These are phyloP conservation scores for Leptopilina clavipes DNA, from an alignment of 1,140 invertebrate species.

Conservation along the genomic window DNA sequence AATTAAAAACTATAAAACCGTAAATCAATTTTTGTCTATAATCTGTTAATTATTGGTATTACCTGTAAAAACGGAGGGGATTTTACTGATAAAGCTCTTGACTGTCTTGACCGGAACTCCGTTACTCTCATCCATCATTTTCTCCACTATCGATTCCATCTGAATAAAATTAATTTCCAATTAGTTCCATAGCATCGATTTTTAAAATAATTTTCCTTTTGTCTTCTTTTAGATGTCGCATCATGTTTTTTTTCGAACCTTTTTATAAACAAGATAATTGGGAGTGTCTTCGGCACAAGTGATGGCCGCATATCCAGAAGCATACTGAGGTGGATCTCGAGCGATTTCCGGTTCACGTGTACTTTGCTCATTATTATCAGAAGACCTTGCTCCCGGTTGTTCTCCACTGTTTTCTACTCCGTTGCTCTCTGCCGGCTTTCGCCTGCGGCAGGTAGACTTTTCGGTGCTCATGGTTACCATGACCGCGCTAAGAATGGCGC, in stretches of 20 bases:
- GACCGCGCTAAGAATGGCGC: constrained; percentile 62
- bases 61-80: constrained; percentile 96
- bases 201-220: background rate
- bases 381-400: constrained; percentile 51
- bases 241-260: constrained; percentile 58
- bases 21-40: too few species aligned
- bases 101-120: constrained; percentile 98
- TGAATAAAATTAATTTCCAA: constrained; percentile 69
- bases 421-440: constrained; percentile 63
- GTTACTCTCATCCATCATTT: constrained; percentile 95
- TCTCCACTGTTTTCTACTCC: constrained; percentile 57
- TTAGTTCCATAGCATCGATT: background rate
- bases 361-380: constrained; percentile 48
- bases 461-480: constrained; percentile 74
- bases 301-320: constrained; percentile 56
- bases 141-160: constrained; percentile 97
- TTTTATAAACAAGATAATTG: constrained; percentile 71
- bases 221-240: background rate
- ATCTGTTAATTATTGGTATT: constrained; percentile 52
- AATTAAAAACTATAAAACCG: too few species aligned
- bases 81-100: constrained; percentile 99
- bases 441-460: constrained; percentile 69
- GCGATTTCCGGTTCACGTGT: constrained; percentile 50
- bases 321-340: constrained; percentile 56
- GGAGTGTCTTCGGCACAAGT: constrained; percentile 68